phyloP scores from a whole-genome alignment of 2,113 vertebrate genomes.

The Acanthochromis polyacanthus region DNA sequence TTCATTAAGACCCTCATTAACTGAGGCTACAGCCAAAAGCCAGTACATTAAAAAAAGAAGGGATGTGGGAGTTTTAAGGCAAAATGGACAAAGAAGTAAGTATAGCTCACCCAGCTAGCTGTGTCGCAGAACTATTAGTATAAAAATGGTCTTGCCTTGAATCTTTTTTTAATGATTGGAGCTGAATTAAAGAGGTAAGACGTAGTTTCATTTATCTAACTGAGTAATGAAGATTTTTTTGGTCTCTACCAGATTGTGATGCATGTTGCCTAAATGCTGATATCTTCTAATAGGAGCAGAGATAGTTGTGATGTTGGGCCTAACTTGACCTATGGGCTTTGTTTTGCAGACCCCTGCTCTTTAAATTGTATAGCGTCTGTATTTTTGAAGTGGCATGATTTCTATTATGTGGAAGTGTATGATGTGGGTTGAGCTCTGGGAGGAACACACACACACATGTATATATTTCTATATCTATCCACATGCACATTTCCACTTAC shows the following conservation, averaged over 20 bases:
- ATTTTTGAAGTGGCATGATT: slow-evolving; percentile 52
- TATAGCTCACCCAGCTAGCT: no score
- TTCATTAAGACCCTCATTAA: neutral
- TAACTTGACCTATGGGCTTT: neutral
- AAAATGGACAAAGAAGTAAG: no score
- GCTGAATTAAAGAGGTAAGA: no score
- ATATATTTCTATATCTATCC: neutral
- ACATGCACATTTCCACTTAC: neutral
- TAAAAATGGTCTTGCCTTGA: no score
- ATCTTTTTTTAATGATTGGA: no score
- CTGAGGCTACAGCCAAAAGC: neutral
- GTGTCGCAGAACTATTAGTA: no score
- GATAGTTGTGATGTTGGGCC: neutral
- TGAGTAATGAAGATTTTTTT: neutral
- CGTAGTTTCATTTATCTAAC: no score
- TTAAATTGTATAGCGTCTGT: slow-evolving; percentile 6
- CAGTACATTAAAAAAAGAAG: neutral
- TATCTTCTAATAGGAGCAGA: no score
- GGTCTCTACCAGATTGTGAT: neutral
- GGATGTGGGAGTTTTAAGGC: no score
- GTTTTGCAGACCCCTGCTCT: slow-evolving; percentile 38
- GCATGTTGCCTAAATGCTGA: neutral
- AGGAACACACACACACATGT: slow-evolving; percentile 20
- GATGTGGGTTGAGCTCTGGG: slow-evolving; percentile 11
- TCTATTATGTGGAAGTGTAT: slow-evolving; percentile 14